Evolutionary conservation across 2,888 invertebrate genomes (phyloP).

Genomic region (Drosophila subquinaria): DNA sequence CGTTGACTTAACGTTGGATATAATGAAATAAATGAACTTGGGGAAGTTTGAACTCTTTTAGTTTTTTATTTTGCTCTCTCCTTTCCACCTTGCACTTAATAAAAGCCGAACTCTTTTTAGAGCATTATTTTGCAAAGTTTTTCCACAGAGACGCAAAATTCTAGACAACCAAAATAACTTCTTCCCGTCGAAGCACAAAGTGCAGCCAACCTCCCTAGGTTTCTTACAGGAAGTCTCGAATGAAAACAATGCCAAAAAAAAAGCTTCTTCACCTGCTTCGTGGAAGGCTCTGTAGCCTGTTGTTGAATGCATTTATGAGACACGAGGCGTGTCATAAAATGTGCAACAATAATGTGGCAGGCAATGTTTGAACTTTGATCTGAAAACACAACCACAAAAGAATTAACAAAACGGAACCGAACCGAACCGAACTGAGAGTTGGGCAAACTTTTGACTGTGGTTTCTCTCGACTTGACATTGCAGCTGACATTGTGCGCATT

Average conservation of each 20-base stretch:
- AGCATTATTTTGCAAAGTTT: neutral
- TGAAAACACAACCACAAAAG: slow-evolving; percentile 15
- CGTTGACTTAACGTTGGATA: no score
- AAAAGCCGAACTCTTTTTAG: no score
- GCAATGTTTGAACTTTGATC: neutral
- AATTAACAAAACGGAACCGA: slow-evolving; percentile 46
- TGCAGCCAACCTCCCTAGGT: neutral
- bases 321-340: slow-evolving; percentile 36
- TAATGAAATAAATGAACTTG: no score
- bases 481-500: slow-evolving; percentile 70
- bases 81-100: no score
- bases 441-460: slow-evolving; percentile 20
- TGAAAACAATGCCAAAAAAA: slow-evolving; percentile 1
- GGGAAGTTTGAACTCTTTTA: no score
- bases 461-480: slow-evolving; percentile 27
- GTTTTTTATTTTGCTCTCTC: no score
- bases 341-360: slow-evolving; percentile 15
- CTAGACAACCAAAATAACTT: neutral
- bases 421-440: slow-evolving; percentile 21
- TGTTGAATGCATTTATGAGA: slow-evolving; percentile 31
- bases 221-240: neutral
- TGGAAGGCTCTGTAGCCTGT: slow-evolving; percentile 6
- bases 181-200: neutral
- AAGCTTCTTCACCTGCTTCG: slow-evolving; percentile 6
- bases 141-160: neutral